These are phyloP conservation scores for Acomys russatus DNA, from an alignment of 2,797 vertebrate genomes.

Conservation along the genomic window DNA sequence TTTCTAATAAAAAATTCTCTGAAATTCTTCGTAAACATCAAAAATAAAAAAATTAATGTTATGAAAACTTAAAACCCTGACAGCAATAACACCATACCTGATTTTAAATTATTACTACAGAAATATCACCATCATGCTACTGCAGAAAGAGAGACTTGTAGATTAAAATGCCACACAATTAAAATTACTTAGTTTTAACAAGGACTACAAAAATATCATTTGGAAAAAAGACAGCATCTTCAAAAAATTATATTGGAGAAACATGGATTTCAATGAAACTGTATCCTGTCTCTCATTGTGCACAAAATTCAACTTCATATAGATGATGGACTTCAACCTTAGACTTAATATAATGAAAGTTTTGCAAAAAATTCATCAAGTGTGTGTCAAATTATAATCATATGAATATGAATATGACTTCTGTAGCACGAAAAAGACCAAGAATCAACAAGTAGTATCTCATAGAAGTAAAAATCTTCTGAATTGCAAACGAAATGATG, in stretches of 20 bases:
- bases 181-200: not conserved
- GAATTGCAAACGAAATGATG: not conserved
- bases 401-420: not conserved
- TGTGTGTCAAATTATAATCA: not conserved
- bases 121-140: not conserved
- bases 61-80: not conserved
- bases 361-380: not conserved
- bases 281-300: not conserved
- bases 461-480: not conserved
- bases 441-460: not conserved
- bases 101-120: not conserved
- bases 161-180: not conserved
- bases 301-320: not conserved
- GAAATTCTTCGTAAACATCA: not conserved
- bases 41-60: not conserved
- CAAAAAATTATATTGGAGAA: not conserved
- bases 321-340: not conserved
- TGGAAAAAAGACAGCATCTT: not conserved
- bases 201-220: not conserved
- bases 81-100: not conserved
- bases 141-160: not conserved
- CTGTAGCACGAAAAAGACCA: not conserved
- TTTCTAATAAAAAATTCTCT: not conserved
- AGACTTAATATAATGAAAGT: not conserved
- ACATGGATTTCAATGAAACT: not conserved